phyloP scores from a whole-genome alignment of 2,888 invertebrate species.

The Cinara cedri region DNA sequence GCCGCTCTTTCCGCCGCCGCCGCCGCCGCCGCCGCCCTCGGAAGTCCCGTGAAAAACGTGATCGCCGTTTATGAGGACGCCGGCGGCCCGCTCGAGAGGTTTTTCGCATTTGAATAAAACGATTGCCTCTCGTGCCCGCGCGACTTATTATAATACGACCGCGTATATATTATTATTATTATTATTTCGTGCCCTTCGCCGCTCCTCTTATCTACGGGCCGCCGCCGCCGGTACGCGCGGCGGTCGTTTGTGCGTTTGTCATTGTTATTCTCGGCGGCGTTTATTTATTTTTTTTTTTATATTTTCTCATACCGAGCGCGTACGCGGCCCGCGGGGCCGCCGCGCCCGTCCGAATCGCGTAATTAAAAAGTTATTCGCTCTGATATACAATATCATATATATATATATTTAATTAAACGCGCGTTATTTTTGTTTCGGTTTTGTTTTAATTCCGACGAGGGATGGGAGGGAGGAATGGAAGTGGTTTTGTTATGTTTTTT shows the following conservation, averaged over 20 bases:
- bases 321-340: not conserved
- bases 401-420: no score
- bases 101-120: conserved; percentile 41
- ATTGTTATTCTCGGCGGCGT: not conserved
- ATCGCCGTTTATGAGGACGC: conserved; percentile 5
- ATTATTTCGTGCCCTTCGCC: no score
- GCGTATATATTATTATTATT: not conserved
- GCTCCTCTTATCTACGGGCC: not conserved
- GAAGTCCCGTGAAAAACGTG: conserved; percentile 16
- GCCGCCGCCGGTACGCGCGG: no score
- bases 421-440: no score
- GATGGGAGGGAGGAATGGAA: no score
- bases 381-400: no score
- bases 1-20: not conserved
- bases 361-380: no score
- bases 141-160: not conserved
- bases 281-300: not conserved
- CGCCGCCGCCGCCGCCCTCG: not conserved
- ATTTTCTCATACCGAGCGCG: not conserved
- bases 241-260: not conserved
- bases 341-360: not conserved
- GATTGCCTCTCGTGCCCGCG: no score
- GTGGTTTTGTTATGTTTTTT: no score
- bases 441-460: no score
- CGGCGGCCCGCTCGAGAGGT: not conserved